A percentile compares a stretch with the other conserved stretches of the same genome.
Conservation (phyloP, 2,113 vertebrate species). For the Atherinomorus stipes region DNA sequence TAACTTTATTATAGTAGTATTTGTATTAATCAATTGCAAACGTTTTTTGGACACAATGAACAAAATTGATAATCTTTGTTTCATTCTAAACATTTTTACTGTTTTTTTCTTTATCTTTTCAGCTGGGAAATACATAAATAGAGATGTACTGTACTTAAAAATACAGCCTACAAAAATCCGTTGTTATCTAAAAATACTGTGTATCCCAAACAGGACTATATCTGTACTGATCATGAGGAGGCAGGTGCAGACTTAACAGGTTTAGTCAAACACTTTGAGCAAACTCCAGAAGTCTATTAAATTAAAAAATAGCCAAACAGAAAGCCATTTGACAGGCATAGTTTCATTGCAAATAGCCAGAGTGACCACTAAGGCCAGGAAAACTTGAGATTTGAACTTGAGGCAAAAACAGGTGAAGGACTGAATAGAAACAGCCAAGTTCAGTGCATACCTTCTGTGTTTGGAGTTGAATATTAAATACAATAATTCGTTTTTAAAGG, state of each 20-base stretch:
- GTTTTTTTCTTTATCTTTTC: no score
- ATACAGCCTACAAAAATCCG: no score
- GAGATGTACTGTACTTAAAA: no score
- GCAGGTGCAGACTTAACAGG: slow-evolving; percentile 51
- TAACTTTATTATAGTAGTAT: no score
- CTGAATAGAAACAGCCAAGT: slow-evolving; percentile 50
- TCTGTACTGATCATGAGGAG: slow-evolving; percentile 5
- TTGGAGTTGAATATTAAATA: slow-evolving; percentile 51
- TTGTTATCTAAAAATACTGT: no score
- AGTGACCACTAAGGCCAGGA: slow-evolving; percentile 30
- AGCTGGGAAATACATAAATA: no score
- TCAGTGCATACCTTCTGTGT: slow-evolving; percentile 30
- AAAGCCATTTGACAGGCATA: not conserved
- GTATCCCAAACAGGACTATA: not conserved
- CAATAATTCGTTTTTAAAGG: slow-evolving; percentile 33
- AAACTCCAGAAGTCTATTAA: no score
- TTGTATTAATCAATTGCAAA: no score
- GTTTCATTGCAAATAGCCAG: slow-evolving; percentile 17
- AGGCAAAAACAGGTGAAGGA: slow-evolving; percentile 42
- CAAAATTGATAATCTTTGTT: no score
- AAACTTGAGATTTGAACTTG: slow-evolving; percentile 36
- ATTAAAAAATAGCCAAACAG: no score
- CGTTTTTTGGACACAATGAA: no score
- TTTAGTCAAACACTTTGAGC: not conserved
- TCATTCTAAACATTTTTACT: no score